Conservation (phyloP, 2,888 invertebrate species). For the Chalcis sispes region DNA sequence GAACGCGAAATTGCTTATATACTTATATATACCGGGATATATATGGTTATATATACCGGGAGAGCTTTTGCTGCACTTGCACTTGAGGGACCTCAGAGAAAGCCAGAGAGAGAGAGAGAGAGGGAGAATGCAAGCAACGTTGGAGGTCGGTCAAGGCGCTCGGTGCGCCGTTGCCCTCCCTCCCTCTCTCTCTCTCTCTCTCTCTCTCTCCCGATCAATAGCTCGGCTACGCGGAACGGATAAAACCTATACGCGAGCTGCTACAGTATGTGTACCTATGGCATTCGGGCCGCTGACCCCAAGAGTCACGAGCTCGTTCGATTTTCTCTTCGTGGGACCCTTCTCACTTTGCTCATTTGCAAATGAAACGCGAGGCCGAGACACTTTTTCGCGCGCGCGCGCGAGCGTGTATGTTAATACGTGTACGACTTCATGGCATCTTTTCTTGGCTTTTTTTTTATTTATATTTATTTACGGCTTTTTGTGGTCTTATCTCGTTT, state of each 20-base stretch:
- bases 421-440: background rate
- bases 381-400: no score
- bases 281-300: slow-evolving; percentile 66
- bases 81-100: slow-evolving; percentile 72
- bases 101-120: no score
- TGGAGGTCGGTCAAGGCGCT: slow-evolving; percentile 75
- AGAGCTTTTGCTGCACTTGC: slow-evolving; percentile 74
- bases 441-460: background rate
- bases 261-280: slow-evolving; percentile 35
- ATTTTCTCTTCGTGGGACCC: slow-evolving; percentile 42
- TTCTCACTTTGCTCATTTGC: slow-evolving; percentile 40
- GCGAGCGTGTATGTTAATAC: no score
- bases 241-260: slow-evolving; percentile 56
- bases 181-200: no score
- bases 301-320: slow-evolving; percentile 49
- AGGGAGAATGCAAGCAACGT: slow-evolving; percentile 50
- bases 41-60: background rate
- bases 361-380: slow-evolving; percentile 38
- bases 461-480: background rate
- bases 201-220: slow-evolving; percentile 75
- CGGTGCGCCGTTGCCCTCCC: slow-evolving; percentile 44
- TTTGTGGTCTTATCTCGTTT: background rate
- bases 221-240: slow-evolving; percentile 71
- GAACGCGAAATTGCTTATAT: slow-evolving; percentile 17
- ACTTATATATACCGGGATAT: no score